Conservation (phyloP, 2,797 vertebrate species). For the Moxostoma hubbsi region DNA sequence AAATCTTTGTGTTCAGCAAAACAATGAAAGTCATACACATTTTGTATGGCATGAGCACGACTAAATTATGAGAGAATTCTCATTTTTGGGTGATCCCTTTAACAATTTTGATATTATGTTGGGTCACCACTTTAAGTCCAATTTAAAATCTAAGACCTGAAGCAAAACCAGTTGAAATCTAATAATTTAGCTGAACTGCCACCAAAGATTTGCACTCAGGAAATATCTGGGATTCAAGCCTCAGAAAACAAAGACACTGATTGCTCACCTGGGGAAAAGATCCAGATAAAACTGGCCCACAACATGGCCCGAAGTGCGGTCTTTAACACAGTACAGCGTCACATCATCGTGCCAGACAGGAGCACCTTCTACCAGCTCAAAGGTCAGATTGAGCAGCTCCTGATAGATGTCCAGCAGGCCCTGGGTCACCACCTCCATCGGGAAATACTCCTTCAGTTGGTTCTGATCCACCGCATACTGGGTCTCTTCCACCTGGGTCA, state of each 20-base stretch:
- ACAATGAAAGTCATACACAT: too few species aligned
- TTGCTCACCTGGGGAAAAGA: slow-evolving; percentile 87
- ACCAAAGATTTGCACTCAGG: too few species aligned
- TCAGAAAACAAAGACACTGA: neutral
- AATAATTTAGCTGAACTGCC: too few species aligned
- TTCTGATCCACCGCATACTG: slow-evolving; percentile 95
- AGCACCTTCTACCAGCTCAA: slow-evolving; percentile 81
- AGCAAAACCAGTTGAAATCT: too few species aligned
- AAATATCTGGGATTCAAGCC: neutral
- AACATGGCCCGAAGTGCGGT: slow-evolving; percentile 73
- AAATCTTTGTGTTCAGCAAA: too few species aligned
- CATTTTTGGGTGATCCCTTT: too few species aligned
- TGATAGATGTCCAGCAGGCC: slow-evolving; percentile 96
- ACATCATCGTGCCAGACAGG: slow-evolving; percentile 93
- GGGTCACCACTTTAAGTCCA: too few species aligned
- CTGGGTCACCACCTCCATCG: slow-evolving; percentile 92
- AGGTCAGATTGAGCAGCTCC: slow-evolving; percentile 90
- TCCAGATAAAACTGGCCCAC: slow-evolving; percentile 97
- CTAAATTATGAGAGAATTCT: too few species aligned
- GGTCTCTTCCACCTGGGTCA: slow-evolving; percentile 97
- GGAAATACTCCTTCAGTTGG: slow-evolving; percentile 94
- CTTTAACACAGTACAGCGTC: slow-evolving; percentile 85
- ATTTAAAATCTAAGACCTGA: too few species aligned
- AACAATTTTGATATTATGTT: too few species aligned
- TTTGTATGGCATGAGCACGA: too few species aligned